Conservation (phyloP, 2,888 invertebrate genomes). For the Desoria tigrina region DNA sequence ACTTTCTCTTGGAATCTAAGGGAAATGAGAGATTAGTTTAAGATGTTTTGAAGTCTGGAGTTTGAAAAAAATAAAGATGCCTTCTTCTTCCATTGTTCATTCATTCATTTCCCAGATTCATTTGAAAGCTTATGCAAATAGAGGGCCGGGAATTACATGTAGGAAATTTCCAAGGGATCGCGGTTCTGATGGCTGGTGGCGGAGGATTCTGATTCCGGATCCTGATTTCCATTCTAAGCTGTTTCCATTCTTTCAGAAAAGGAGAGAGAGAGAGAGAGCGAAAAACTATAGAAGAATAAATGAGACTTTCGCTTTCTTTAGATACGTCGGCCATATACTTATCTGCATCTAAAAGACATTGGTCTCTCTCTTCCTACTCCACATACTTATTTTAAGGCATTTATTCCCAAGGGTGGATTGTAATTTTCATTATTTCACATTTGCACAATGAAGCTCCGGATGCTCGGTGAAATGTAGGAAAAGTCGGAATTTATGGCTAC, state of each 20-base stretch:
- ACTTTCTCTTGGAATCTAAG: too few species aligned
- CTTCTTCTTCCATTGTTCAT: constrained; percentile 25
- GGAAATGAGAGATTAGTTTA: too few species aligned
- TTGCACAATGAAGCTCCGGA: constrained; percentile 43
- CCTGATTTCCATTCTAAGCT: constrained; percentile 5
- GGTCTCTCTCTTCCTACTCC: neutral
- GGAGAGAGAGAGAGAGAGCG: neutral
- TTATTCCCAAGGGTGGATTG: constrained; percentile 43
- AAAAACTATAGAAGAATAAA: constrained; percentile 1
- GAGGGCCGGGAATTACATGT: neutral
- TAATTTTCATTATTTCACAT: constrained; percentile 50
- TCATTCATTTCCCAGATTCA: constrained; percentile 37
- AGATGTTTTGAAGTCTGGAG: constrained; percentile 7
- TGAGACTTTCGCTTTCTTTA: too few species aligned
- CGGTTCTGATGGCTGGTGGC: too few species aligned
- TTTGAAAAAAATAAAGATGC: neutral
- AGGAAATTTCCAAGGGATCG: neutral
- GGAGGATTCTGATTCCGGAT: neutral
- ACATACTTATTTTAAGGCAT: constrained; percentile 33
- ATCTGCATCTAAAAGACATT: too few species aligned
- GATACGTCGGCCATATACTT: too few species aligned
- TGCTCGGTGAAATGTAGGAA: constrained; percentile 37
- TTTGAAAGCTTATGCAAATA: constrained; percentile 38
- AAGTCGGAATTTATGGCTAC: constrained; percentile 49
- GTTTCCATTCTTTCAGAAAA: constrained; percentile 13